Percentiles rank a stretch among this genome's conserved stretches.
These are phyloP conservation scores for Drosophila kokeensis DNA, from an alignment of 2,888 invertebrate genomes.

Conservation along the genomic window DNA sequence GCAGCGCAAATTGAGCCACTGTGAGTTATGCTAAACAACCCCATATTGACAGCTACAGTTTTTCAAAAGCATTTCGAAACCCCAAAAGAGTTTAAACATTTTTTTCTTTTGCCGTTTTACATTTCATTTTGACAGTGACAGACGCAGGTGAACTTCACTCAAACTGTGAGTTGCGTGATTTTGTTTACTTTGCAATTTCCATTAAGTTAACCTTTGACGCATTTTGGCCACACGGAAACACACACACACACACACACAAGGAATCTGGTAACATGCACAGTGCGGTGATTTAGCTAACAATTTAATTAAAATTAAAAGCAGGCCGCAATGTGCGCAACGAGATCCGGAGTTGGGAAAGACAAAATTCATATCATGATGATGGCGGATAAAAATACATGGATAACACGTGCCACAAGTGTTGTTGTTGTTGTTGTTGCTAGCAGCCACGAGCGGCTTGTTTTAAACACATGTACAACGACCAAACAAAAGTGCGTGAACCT, in stretches of 20 bases:
- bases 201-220: constrained; percentile 42
- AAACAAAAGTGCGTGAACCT: constrained; percentile 16
- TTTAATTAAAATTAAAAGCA: constrained; percentile 57
- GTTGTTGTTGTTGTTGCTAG: background rate
- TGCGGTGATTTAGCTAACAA: constrained; percentile 44
- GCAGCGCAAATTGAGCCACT: constrained; percentile 5
- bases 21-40: constrained; percentile 34
- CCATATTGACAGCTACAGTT: constrained; percentile 52
- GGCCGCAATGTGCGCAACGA: background rate
- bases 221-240: background rate
- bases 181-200: constrained; percentile 32
- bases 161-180: constrained; percentile 14
- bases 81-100: constrained; percentile 8
- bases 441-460: constrained; percentile 22
- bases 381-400: constrained; percentile 39
- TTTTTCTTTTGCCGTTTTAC: background rate
- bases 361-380: constrained; percentile 34
- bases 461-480: constrained; percentile 32
- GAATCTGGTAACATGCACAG: constrained; percentile 13
- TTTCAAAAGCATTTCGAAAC: constrained; percentile 25
- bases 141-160: constrained; percentile 30
- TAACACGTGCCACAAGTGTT: constrained; percentile 38
- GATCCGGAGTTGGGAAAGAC: constrained; percentile 10
- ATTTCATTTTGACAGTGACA: constrained; percentile 31
- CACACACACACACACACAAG: constrained; percentile 8